These are phyloP conservation scores for Portunus trituberculatus DNA, from an alignment of 1,140 invertebrate species.

Conservation along the genomic window DNA sequence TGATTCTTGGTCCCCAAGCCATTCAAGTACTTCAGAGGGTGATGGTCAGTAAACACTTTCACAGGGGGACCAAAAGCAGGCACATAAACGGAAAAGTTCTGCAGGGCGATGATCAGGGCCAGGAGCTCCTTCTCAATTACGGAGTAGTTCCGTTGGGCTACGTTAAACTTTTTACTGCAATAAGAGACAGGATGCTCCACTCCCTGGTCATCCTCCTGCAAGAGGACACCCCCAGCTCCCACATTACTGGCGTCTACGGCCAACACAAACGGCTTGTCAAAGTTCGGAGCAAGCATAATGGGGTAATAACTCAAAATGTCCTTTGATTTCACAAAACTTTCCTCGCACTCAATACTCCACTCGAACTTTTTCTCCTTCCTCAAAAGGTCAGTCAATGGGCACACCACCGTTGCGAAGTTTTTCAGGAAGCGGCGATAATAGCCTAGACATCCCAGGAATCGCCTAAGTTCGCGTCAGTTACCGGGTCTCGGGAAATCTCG, in stretches of 20 bases:
- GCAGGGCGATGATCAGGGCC: neutral
- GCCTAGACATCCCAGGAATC: neutral
- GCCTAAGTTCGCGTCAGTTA: neutral
- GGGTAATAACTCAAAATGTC: neutral
- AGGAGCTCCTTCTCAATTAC: conserved; percentile 28
- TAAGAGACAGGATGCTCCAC: conserved; percentile 12
- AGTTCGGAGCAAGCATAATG: neutral
- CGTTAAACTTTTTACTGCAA: conserved; percentile 30
- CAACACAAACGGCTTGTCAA: neutral
- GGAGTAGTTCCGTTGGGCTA: conserved; percentile 35
- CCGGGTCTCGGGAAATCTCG: neutral
- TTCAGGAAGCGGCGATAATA: neutral
- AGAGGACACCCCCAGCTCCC: neutral
- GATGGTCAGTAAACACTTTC: neutral
- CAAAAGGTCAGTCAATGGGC: neutral
- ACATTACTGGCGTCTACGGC: too few relatives aligned
- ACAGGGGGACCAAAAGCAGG: neutral
- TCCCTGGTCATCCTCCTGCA: neutral
- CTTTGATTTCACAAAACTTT: neutral
- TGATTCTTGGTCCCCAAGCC: neutral
- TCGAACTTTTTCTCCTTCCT: neutral
- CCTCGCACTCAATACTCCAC: neutral
- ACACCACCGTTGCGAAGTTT: neutral
- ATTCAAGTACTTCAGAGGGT: neutral
- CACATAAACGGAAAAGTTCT: neutral